Conservation (phyloP, 2,888 invertebrate genomes). For the Stenotaenia linearis region DNA sequence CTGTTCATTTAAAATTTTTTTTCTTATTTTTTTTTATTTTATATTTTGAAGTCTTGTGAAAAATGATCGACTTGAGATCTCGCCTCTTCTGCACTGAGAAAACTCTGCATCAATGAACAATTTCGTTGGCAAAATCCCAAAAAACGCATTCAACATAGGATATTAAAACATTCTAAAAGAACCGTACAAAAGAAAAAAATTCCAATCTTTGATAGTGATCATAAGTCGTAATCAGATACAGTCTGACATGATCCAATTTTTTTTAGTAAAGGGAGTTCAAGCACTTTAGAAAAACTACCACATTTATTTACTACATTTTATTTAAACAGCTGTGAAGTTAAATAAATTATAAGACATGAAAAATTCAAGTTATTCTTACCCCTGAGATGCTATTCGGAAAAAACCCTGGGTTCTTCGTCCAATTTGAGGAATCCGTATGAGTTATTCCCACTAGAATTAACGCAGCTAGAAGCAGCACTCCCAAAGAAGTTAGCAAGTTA, state of each 20-base stretch:
- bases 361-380: too few relatives aligned
- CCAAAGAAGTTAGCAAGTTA: constrained; percentile 37
- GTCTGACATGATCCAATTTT: too few relatives aligned
- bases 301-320: too few relatives aligned
- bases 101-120: background rate
- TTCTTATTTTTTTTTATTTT: too few relatives aligned
- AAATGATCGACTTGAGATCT: background rate
- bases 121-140: background rate
- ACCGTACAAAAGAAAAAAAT: background rate
- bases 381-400: constrained; percentile 38
- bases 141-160: background rate
- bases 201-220: too few relatives aligned
- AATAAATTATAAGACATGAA: too few relatives aligned
- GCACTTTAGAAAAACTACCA: too few relatives aligned
- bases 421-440: constrained; percentile 38
- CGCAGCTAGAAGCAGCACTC: constrained; percentile 37
- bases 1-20: too few relatives aligned
- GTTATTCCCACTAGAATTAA: constrained; percentile 37
- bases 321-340: too few relatives aligned
- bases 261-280: too few relatives aligned
- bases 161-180: background rate
- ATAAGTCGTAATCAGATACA: too few relatives aligned
- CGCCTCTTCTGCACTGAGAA: background rate
- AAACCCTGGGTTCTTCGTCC: constrained; percentile 39
- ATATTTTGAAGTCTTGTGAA: background rate